Evolutionary conservation across 2,888 invertebrate species (phyloP), one percentile per base, ranked within the genome.

Genomic region (Erebia palarica): DNA sequence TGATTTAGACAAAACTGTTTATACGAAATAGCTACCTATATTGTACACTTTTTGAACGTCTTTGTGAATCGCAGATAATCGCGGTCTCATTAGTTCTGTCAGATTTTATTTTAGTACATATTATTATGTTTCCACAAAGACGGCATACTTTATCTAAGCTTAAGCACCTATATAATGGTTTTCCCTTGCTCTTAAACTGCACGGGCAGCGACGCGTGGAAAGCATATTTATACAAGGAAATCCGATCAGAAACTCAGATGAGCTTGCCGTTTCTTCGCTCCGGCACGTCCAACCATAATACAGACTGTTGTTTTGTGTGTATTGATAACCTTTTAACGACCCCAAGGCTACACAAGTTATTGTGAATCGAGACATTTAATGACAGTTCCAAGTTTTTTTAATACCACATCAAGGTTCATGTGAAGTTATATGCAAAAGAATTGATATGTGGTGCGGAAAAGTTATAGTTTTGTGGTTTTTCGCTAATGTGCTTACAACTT

Each of bases 141-240:
- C 4, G 27, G 27, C 27, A 27, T 3, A 27, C 27, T 36, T 36
- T 7, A 36, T 36, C 36, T 7, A 11, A 44, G 11, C 44, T 44
- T 44, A 44, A 3, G 47, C 36, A 53, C 8, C 53, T 16, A 27
- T 36, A 27, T 13, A 36, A 60, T 8, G 44, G 21, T 21, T 53
- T 60, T 36, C 5, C 36, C 42, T 68, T 5, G 71, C 71, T 69
- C 64, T 69, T 67, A 47, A 27, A 73, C 66, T 58, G 65, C 36
- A 67, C n/a, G 44, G 13, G 44, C 68, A 68, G 49, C 69, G 71
- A 65, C 67, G 73, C 70, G 74, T 73, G 70, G 59, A 70, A 68
- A 74, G 66, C 69, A 21, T 61, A 61, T 42, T 60, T 60, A 63
- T 49, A 75, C 65, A 75, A 76, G 74, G 73, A 75, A 75, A 74